Percentiles rank a stretch among this genome's conserved stretches.
These are phyloP conservation scores for Muraenolepis orangiensis DNA, from an alignment of 2,797 vertebrate genomes.

Conservation along the genomic window DNA sequence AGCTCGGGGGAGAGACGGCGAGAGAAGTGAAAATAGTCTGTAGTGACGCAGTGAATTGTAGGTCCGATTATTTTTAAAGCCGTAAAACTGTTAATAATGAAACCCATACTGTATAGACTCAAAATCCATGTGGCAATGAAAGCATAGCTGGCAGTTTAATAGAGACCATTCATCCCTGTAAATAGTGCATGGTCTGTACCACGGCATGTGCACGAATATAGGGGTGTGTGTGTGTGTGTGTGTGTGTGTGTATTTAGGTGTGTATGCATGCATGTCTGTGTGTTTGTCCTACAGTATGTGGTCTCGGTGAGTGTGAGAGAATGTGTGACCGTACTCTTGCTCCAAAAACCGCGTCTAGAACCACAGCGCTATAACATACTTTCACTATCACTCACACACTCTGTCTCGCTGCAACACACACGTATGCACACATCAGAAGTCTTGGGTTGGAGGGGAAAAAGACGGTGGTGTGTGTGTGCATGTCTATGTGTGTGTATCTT, in stretches of 20 bases:
- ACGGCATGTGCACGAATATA: neutral
- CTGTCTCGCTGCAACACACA: constrained; percentile 16
- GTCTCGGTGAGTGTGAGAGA: constrained; percentile 41
- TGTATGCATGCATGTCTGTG: constrained; percentile 14
- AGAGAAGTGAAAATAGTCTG: constrained; percentile 14
- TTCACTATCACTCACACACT: constrained; percentile 56
- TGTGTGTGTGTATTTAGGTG: constrained; percentile 24
- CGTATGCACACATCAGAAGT: neutral
- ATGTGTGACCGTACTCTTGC: constrained; percentile 45
- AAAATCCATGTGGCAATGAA: constrained; percentile 35
- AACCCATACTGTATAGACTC: constrained; percentile 23
- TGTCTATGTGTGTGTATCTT: neutral
- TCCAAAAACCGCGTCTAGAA: constrained; percentile 39
- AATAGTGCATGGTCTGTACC: constrained; percentile 21
- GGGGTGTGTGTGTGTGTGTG: constrained; percentile 9
- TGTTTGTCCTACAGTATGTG: constrained; percentile 19
- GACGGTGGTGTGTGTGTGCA: neutral
- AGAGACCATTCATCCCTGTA: constrained; percentile 45
- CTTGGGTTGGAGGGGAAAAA: too few relatives aligned
- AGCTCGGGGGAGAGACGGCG: constrained; percentile 13
- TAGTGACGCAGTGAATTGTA: neutral
- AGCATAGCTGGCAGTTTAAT: constrained; percentile 43
- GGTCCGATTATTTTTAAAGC: constrained; percentile 10
- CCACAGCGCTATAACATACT: constrained; percentile 40
- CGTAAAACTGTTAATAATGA: constrained; percentile 31